These are phyloP conservation scores for Parus major DNA, from an alignment of 2,113 vertebrate genomes.

Conservation along the genomic window DNA sequence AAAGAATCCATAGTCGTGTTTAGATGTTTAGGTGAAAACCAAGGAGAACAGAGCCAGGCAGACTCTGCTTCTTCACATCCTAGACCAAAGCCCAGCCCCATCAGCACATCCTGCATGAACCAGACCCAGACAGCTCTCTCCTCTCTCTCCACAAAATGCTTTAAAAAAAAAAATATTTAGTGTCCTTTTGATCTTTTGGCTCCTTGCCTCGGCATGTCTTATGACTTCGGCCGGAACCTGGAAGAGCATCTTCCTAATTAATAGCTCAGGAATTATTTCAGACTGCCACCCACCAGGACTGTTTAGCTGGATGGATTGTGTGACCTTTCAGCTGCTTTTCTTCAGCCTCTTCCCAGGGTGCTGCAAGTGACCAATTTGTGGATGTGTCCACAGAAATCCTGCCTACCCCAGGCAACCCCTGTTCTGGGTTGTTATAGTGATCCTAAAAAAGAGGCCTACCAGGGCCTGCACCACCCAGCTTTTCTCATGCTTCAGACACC, in stretches of 20 bases:
- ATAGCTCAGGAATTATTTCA: conserved; percentile 64
- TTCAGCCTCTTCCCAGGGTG: not conserved
- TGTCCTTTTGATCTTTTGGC: conserved; percentile 67
- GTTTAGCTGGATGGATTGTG: conserved; percentile 41
- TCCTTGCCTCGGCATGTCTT: conserved; percentile 43
- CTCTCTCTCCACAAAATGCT: not conserved
- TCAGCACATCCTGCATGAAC: conserved; percentile 5
- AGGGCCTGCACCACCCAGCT: not conserved
- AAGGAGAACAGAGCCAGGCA: not conserved
- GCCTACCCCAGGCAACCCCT: not conserved
- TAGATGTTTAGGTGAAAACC: not conserved
- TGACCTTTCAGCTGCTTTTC: conserved; percentile 40
- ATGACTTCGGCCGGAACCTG: conserved; percentile 34
- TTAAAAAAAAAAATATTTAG: conserved; percentile 26
- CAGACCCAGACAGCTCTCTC: not conserved
- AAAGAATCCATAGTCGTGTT: not conserved
- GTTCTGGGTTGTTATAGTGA: not conserved
- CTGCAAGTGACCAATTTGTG: not conserved
- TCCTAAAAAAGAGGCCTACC: not conserved
- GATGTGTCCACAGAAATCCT: not conserved
- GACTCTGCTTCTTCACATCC: not conserved
- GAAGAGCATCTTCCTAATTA: conserved; percentile 62
- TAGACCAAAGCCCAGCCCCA: not conserved
- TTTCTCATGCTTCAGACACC: not conserved
- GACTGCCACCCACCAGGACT: conserved; percentile 64